Percentiles rank a stretch among this genome's conserved stretches.
phyloP scores from a whole-genome alignment of 2,797 vertebrate species.

The Lacerta agilis region DNA sequence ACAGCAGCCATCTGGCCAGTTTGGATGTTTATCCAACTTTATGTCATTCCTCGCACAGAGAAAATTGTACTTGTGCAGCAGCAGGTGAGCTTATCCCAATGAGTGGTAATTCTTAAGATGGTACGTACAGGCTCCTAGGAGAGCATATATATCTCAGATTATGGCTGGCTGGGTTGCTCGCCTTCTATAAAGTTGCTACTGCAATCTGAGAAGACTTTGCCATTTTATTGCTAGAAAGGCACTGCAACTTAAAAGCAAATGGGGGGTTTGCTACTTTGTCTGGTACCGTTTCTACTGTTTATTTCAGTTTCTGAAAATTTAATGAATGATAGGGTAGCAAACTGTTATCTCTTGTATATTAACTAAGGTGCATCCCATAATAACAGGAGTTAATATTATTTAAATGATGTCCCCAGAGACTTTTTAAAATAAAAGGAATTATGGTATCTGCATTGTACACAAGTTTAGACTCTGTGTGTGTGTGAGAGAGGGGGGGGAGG shows the following conservation, averaged over 20 bases:
- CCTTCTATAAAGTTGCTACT: neutral
- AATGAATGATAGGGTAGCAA: neutral
- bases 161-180: neutral
- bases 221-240: neutral
- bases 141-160: neutral
- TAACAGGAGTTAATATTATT: conserved; percentile 3
- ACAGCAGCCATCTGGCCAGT: neutral
- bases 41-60: neutral
- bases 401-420: neutral
- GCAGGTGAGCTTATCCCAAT: neutral
- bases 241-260: neutral
- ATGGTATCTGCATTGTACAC: neutral
- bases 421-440: neutral
- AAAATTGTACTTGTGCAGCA: neutral
- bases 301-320: neutral
- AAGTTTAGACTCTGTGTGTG: neutral
- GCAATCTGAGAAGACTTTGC: neutral
- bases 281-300: neutral
- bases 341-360: neutral
- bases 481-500: too few relatives aligned
- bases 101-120: neutral
- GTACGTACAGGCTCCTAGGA: neutral
- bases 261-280: neutral
- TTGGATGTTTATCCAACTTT: neutral
- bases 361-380: neutral